These are phyloP conservation scores for Acanthococcus lagerstroemiae DNA, from an alignment of 2,888 invertebrate species.

Conservation along the genomic window DNA sequence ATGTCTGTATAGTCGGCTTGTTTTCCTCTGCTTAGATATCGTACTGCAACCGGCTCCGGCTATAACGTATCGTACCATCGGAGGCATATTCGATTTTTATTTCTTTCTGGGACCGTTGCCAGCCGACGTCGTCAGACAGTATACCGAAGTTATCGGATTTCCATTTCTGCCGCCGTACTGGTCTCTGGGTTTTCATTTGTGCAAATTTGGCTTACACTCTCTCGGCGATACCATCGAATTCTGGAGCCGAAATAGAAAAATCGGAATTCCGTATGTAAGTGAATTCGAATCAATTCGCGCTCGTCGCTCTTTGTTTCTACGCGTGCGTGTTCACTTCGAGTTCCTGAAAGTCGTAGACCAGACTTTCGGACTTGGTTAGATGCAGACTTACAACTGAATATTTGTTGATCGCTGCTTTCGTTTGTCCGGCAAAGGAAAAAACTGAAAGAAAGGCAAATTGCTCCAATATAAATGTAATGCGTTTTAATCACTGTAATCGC, in stretches of 20 bases:
- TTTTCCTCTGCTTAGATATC: too few relatives aligned
- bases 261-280: slow-evolving; percentile 34
- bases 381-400: too few relatives aligned
- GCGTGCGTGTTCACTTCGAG: too few relatives aligned
- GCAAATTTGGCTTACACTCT: slow-evolving; percentile 39
- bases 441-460: too few relatives aligned
- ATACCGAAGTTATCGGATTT: slow-evolving; percentile 58
- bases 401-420: too few relatives aligned
- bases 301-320: too few relatives aligned
- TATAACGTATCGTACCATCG: slow-evolving; percentile 69
- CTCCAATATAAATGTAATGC: too few relatives aligned
- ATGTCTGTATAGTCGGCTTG: too few relatives aligned
- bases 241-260: slow-evolving; percentile 16
- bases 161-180: slow-evolving; percentile 80
- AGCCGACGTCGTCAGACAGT: slow-evolving; percentile 54
- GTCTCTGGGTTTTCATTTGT: slow-evolving; percentile 79
- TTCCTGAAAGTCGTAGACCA: too few relatives aligned
- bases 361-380: too few relatives aligned
- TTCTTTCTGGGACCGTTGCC: slow-evolving; percentile 69
- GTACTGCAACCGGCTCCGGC: slow-evolving; percentile 69
- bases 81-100: slow-evolving; percentile 71
- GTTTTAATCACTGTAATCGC: too few relatives aligned
- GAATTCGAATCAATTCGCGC: neutral
- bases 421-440: too few relatives aligned
- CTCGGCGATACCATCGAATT: slow-evolving; percentile 1